phyloP scores from a whole-genome alignment of 2,113 vertebrate genomes.

The Gobio gobio region DNA sequence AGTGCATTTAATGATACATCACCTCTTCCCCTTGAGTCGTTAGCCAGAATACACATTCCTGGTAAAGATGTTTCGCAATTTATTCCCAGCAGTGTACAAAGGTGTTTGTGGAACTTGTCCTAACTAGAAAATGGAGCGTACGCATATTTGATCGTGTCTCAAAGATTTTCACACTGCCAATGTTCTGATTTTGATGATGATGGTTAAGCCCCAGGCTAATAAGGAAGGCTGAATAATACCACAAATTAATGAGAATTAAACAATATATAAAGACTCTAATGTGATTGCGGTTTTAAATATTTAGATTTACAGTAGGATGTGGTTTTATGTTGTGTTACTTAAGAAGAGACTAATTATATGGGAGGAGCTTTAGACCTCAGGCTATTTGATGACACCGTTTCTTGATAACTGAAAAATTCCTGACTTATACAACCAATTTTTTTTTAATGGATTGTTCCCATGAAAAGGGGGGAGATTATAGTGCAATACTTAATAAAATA shows the following conservation, averaged over 20 bases:
- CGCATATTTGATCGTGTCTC: background rate
- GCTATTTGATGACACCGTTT: background rate
- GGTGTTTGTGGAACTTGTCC: slow-evolving; percentile 4
- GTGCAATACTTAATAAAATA: background rate
- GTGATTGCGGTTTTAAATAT: background rate
- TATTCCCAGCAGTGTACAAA: slow-evolving; percentile 16
- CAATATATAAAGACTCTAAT: background rate
- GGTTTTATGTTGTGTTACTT: background rate
- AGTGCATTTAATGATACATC: slow-evolving; percentile 6
- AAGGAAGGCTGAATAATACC: background rate
- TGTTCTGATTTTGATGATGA: background rate
- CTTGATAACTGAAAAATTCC: background rate
- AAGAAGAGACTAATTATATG: background rate
- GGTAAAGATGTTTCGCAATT: background rate
- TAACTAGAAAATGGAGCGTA: background rate
- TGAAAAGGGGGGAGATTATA: background rate
- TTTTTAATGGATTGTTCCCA: background rate
- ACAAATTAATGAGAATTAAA: background rate
- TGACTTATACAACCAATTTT: background rate
- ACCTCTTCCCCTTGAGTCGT: slow-evolving; percentile 1
- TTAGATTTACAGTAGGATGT: background rate
- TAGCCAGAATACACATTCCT: background rate
- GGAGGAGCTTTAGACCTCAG: background rate
- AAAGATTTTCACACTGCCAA: background rate
- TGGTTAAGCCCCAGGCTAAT: background rate